Conservation (phyloP, 2,797 vertebrate species). For the Florisuga fusca region DNA sequence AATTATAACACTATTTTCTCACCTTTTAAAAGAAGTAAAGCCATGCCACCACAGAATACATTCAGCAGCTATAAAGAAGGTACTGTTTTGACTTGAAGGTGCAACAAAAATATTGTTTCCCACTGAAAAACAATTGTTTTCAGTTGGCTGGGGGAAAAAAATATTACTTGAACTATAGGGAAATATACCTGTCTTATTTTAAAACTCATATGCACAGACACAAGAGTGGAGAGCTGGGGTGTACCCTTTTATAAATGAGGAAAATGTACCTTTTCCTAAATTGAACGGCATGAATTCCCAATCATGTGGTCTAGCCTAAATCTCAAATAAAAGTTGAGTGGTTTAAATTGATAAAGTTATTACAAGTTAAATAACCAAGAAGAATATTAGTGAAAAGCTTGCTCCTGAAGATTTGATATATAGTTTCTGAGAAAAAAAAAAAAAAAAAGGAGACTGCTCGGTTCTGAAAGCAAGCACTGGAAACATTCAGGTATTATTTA, state of each 20-base stretch:
- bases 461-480: slow-evolving; percentile 30
- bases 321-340: slow-evolving; percentile 22
- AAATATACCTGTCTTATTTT: neutral
- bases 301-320: neutral
- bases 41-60: neutral
- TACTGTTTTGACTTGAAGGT: neutral
- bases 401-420: slow-evolving; percentile 20
- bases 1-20: neutral
- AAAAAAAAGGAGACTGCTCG: neutral
- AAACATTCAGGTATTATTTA: slow-evolving; percentile 45
- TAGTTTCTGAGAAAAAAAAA: neutral
- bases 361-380: slow-evolving; percentile 44
- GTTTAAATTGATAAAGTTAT: neutral
- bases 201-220: neutral
- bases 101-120: neutral
- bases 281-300: neutral
- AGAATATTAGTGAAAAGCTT: slow-evolving; percentile 42
- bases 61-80: neutral
- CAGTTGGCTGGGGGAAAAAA: neutral
- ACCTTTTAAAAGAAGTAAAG: slow-evolving; percentile 32
- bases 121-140: neutral
- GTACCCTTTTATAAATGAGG: neutral
- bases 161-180: neutral
- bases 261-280: neutral
- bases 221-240: neutral